These are phyloP conservation scores for Eristalinus aeneus DNA, from an alignment of 2,888 invertebrate species.

Conservation along the genomic window DNA sequence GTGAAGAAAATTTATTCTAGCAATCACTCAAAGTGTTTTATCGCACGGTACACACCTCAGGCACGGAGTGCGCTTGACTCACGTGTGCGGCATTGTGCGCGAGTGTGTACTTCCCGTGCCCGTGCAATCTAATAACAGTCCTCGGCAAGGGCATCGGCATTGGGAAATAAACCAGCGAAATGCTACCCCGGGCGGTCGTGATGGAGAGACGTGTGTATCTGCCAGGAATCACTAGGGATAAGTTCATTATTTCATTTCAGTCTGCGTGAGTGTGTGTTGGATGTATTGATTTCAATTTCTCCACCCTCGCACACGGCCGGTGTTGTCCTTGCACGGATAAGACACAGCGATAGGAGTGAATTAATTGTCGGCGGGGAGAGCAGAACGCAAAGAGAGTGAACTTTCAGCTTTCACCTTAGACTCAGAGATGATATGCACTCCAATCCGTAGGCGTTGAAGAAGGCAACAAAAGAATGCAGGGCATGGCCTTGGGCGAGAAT, in stretches of 20 bases:
- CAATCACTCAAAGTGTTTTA: constrained; percentile 68
- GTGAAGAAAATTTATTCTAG: constrained; percentile 66
- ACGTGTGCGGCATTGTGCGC: background rate
- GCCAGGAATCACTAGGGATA: constrained; percentile 50
- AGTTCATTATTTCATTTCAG: constrained; percentile 48
- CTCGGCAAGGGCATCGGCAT: constrained; percentile 40
- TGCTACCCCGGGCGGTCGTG: constrained; percentile 13
- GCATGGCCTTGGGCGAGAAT: background rate
- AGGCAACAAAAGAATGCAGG: background rate
- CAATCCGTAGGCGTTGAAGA: background rate
- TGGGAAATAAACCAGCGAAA: constrained; percentile 51
- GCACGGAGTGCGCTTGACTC: background rate
- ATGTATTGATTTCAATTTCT: constrained; percentile 49
- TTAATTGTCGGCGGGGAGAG: constrained; percentile 15
- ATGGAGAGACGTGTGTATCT: constrained; percentile 25
- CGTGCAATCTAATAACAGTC: background rate
- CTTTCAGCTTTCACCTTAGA: too few relatives aligned
- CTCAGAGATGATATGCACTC: background rate
- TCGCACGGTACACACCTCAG: constrained; percentile 39
- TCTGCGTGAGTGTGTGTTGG: constrained; percentile 29
- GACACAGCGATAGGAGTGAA: constrained; percentile 25
- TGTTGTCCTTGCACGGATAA: background rate
- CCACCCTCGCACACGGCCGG: background rate
- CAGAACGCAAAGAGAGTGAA: background rate
- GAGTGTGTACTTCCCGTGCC: background rate